phyloP scores from a whole-genome alignment of 2,888 invertebrate genomes.

The Nemoura dubitans region DNA sequence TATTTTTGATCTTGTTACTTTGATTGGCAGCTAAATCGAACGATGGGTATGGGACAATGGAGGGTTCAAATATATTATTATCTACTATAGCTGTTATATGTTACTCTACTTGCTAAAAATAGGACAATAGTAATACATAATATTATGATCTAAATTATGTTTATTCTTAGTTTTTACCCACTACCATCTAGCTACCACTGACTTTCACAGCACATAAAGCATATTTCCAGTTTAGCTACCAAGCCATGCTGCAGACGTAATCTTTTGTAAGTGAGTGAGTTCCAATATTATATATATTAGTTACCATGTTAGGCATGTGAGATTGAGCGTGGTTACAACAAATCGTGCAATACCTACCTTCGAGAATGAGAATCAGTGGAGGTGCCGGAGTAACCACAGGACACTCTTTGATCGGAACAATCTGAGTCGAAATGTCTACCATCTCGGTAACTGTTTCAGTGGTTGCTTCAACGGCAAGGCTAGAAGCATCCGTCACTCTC shows the following conservation, averaged over 20 bases:
- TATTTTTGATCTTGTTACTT: not conserved
- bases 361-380: constrained; percentile 82
- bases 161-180: not conserved
- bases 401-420: constrained; percentile 54
- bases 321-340: not conserved
- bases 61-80: not conserved
- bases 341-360: constrained; percentile 70
- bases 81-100: not conserved
- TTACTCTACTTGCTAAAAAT: not conserved
- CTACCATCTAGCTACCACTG: not conserved
- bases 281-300: too few species aligned
- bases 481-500: constrained; percentile 18
- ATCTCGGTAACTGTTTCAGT: constrained; percentile 45
- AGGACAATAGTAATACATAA: not conserved
- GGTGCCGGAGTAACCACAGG: constrained; percentile 66
- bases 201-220: not conserved
- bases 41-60: not conserved
- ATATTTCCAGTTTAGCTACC: not conserved
- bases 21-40: not conserved
- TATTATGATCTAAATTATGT: not conserved
- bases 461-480: constrained; percentile 47
- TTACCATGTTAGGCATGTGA: constrained; percentile 9
- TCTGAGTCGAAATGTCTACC: constrained; percentile 18
- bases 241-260: not conserved
- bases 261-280: not conserved